phyloP scores from a whole-genome alignment of 2,113 vertebrate species.

The Oenanthe melanoleuca region DNA sequence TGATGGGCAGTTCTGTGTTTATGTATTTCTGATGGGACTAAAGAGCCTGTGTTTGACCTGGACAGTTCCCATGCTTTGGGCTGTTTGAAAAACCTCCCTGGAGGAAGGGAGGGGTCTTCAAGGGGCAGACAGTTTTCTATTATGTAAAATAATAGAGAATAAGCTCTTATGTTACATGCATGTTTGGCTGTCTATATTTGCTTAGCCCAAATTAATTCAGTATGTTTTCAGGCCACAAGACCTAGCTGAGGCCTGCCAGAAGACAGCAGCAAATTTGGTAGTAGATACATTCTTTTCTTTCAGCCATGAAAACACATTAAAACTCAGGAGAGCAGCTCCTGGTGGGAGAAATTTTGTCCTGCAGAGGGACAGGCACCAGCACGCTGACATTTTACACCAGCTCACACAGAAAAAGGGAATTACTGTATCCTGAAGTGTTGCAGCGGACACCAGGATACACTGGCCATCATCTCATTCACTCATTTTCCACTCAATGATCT shows the following conservation, averaged over 20 bases:
- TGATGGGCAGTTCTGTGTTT: background rate
- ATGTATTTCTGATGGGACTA: background rate
- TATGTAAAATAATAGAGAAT: slow-evolving; percentile 11
- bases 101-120: background rate
- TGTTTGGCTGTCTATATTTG: slow-evolving; percentile 33
- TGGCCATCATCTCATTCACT: background rate
- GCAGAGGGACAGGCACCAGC: background rate
- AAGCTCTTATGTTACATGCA: background rate
- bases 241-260: slow-evolving; percentile 14
- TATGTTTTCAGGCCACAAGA: background rate
- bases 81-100: background rate
- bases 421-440: background rate
- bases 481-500: background rate
- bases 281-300: slow-evolving; percentile 28
- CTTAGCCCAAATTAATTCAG: slow-evolving; percentile 38
- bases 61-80: background rate
- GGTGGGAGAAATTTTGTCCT: background rate
- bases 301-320: slow-evolving; percentile 4
- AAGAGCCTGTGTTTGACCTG: slow-evolving; percentile 14
- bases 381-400: background rate
- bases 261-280: slow-evolving; percentile 42
- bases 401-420: background rate
- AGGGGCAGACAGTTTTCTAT: slow-evolving; percentile 2
- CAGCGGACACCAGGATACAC: background rate
- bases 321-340: background rate